Conservation (phyloP, 2,888 invertebrate species). For the Halictus ligatus region DNA sequence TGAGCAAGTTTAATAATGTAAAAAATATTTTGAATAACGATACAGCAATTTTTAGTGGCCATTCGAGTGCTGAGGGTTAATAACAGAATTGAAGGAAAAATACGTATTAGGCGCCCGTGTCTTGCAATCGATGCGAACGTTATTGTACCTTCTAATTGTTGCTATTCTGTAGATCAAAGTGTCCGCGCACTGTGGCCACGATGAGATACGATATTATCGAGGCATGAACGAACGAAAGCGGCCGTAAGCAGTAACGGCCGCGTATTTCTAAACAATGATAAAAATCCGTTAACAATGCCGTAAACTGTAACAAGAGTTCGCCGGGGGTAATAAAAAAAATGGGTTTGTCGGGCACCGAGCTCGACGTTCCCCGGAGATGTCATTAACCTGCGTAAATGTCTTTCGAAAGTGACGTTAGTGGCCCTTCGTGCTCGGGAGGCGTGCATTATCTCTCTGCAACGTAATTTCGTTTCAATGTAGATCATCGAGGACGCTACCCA, state of each 20-base stretch:
- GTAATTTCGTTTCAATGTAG: conserved; percentile 73
- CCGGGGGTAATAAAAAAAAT: conserved; percentile 39
- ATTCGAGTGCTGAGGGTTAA: too few relatives aligned
- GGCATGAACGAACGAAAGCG: background rate
- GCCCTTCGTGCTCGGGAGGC: conserved; percentile 50
- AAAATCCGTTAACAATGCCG: background rate
- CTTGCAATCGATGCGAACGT: too few relatives aligned
- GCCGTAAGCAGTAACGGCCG: background rate
- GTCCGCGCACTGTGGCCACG: too few relatives aligned
- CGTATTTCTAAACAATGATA: background rate
- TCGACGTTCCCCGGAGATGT: conserved; percentile 53
- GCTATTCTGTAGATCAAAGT: too few relatives aligned
- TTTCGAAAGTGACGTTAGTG: conserved; percentile 59
- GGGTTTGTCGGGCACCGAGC: conserved; percentile 37
- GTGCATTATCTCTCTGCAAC: conserved; percentile 68
- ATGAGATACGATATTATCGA: background rate
- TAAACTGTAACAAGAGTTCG: conserved; percentile 19
- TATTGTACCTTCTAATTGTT: too few relatives aligned
- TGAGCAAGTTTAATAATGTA: too few relatives aligned
- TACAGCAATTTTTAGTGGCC: too few relatives aligned
- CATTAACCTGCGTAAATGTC: conserved; percentile 68
- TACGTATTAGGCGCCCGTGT: too few relatives aligned
- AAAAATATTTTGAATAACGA: too few relatives aligned
- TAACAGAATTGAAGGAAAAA: too few relatives aligned
- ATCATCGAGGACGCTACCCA: conserved; percentile 61